Evolutionary conservation across 2,113 vertebrate genomes (phyloP), one percentile per base, ranked within the genome.

Genomic region (Melospiza melodia): DNA sequence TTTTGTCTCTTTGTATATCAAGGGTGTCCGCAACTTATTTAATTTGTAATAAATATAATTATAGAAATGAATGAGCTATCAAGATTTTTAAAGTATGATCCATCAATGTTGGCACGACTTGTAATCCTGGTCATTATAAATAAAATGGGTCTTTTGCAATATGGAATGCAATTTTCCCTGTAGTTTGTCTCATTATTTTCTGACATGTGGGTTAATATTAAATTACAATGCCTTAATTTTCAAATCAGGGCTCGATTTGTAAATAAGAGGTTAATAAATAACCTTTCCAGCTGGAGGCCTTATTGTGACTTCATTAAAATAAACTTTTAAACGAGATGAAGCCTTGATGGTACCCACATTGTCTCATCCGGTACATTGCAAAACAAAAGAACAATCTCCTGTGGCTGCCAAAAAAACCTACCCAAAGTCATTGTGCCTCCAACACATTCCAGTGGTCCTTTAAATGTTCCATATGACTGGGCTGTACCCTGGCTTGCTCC

Each of bases 11-110:
- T 98, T 97, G 98, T 98, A 96, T 97, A 98, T 97, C 96, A 98
- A 98, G 98, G 97, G 98, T 96, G 98, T 95, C 96, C 11, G 39
- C 97, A 97, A 98, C 97, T 98, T 98, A 97, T 97, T 98, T 98
- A 98, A 98, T 98, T 98, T 97, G 96, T 98, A 97, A 98, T 98
- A 98, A 98, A 98, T 98, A 90, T 97, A 98, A 98, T 99, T 98
- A 99, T 98, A 98, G 98, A 99, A 99, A 99, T 98, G 98, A 99
- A 99, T 98, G 98, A 99, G 98, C 98, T 98, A 98, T 98, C 98
- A 98, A 98, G 96, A 98, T 96, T 98, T 97, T 97, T 97, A 97
- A 97, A 98, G 98, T 98, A 97, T 98, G 97, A 99, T 99, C 98
- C 98, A 99, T 99, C 98, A 99, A 93, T 97, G 97, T 97, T 98